A percentile compares a stretch with the other conserved stretches of the same genome.
Conservation (phyloP, 2,888 invertebrate genomes). For the Germaria angustata region DNA sequence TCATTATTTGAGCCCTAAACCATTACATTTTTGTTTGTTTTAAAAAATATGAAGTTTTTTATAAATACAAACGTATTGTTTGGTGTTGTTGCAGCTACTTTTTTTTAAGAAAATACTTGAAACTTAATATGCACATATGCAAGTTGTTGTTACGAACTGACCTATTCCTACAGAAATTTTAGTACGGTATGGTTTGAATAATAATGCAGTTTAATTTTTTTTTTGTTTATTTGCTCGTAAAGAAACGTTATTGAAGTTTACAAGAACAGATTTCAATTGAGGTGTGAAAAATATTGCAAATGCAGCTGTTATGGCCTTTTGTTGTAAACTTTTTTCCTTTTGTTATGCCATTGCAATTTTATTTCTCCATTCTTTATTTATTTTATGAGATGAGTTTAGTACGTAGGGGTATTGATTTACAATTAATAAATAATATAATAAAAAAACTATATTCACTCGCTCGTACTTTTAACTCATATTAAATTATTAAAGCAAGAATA, state of each 20-base stretch:
- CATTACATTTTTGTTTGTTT: conserved; percentile 55
- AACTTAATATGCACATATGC: conserved; percentile 71
- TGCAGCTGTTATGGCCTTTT: conserved; percentile 67
- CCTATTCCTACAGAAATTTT: conserved; percentile 76
- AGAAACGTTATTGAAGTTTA: conserved; percentile 64
- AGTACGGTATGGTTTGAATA: conserved; percentile 70
- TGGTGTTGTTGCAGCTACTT: conserved; percentile 28
- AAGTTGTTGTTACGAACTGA: conserved; percentile 71
- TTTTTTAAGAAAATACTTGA: conserved; percentile 69
- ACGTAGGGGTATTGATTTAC: conserved; percentile 67
- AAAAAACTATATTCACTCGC: neutral
- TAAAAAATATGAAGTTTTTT: conserved; percentile 48
- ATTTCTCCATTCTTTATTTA: conserved; percentile 46
- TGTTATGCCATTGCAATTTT: conserved; percentile 40
- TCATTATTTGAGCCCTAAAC: conserved; percentile 64
- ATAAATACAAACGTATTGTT: conserved; percentile 9
- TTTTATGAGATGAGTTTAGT: conserved; percentile 62
- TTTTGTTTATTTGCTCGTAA: conserved; percentile 33
- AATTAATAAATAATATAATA: conserved; percentile 50
- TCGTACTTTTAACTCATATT: conserved; percentile 33
- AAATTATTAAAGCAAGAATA: conserved; percentile 33
- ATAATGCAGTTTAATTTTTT: conserved; percentile 47
- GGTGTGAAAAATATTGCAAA: conserved; percentile 67
- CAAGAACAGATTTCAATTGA: conserved; percentile 68
- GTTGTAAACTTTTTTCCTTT: conserved; percentile 50